Evolutionary conservation across 2,113 vertebrate genomes (phyloP).

Genomic region (Bubo bubo): DNA sequence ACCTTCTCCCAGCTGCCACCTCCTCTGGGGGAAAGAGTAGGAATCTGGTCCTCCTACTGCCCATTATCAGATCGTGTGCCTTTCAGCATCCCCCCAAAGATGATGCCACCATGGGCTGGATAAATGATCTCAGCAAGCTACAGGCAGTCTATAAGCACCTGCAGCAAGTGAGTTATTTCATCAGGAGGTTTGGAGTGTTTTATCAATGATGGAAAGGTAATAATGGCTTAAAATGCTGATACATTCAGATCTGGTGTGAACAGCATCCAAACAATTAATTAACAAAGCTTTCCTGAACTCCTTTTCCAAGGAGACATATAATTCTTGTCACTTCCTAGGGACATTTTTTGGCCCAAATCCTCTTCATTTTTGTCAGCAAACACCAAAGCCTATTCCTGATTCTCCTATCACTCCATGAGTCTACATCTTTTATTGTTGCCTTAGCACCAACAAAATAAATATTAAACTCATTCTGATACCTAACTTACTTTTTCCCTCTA

Average conservation of each 20-base stretch:
- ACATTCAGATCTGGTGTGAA: background rate
- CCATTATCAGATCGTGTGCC: accelerated
- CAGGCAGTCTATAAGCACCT: background rate
- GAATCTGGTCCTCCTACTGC: background rate
- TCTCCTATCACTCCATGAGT: background rate
- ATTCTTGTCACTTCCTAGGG: background rate
- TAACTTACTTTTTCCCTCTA: background rate
- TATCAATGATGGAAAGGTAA: background rate
- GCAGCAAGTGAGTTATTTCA: background rate
- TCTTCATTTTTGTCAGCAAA: background rate
- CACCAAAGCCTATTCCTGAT: background rate
- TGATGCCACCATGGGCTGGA: background rate
- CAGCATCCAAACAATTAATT: background rate
- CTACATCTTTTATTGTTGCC: background rate
- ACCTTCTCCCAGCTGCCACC: background rate
- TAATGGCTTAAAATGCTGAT: background rate
- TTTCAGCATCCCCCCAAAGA: background rate
- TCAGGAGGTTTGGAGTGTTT: background rate
- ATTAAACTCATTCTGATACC: background rate
- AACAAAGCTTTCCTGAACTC: background rate
- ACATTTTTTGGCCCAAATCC: background rate
- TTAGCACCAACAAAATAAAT: background rate
- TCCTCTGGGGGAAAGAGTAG: accelerated
- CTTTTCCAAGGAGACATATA: background rate
- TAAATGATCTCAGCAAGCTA: background rate